Evolutionary conservation across 2,888 invertebrate genomes (phyloP).

Genomic region (Leucophora obtusa): DNA sequence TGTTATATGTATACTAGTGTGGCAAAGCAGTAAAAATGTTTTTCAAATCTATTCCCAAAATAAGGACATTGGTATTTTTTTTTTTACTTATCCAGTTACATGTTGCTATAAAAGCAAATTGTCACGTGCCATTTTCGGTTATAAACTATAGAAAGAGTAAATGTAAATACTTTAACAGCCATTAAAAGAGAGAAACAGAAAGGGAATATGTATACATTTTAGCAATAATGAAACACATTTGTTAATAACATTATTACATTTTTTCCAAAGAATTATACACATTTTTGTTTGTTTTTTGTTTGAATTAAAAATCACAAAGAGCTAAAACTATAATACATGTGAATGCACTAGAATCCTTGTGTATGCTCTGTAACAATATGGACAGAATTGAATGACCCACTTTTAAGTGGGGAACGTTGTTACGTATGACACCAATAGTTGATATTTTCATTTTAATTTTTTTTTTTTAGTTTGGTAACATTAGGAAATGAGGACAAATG

Average conservation of each 20-base stretch:
- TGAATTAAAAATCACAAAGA: conserved; percentile 21
- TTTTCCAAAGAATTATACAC: conserved; percentile 6
- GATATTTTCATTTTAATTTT: neutral
- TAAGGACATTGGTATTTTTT: neutral
- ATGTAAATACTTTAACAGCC: no score
- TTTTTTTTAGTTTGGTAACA: conserved; percentile 3
- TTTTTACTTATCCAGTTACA: conserved; percentile 32
- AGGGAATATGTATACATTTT: conserved; percentile 1
- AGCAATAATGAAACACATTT: conserved; percentile 19
- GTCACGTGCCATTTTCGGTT: conserved; percentile 7
- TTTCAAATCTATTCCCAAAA: conserved; percentile 5
- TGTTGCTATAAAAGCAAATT: conserved; percentile 36
- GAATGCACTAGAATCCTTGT: conserved; percentile 43
- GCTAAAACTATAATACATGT: conserved; percentile 44
- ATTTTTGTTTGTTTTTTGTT: neutral
- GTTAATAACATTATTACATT: conserved; percentile 8
- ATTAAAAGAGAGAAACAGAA: neutral
- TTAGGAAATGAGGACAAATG: conserved; percentile 23
- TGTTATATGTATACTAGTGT: no score
- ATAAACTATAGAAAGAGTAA: neutral
- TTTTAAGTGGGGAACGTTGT: conserved; percentile 29
- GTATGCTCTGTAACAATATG: conserved; percentile 38
- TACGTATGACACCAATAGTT: neutral
- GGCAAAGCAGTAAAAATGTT: no score
- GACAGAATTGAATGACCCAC: conserved; percentile 58